Conservation (phyloP, 2,113 vertebrate genomes). For the Cyrtonyx montezumae region DNA sequence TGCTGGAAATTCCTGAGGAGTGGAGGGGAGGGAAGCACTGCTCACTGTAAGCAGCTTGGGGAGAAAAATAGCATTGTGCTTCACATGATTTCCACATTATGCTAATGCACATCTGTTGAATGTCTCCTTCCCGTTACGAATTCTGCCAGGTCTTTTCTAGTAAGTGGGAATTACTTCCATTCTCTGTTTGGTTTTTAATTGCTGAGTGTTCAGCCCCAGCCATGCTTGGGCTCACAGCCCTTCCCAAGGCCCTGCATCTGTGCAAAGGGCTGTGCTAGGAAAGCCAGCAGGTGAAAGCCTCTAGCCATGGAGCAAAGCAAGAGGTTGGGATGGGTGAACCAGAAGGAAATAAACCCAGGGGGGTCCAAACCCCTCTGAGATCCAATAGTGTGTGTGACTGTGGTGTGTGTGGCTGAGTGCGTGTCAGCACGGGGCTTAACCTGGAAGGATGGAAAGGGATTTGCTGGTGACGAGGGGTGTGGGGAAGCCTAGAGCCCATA, state of each 20-base stretch:
- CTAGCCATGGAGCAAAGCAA: no score
- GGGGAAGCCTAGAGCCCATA: not conserved
- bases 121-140: not conserved
- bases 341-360: not conserved
- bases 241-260: not conserved
- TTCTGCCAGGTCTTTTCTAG: constrained; percentile 4
- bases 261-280: not conserved
- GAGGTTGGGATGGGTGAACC: not conserved
- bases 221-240: not conserved
- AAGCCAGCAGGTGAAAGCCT: no score
- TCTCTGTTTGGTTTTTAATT: not conserved
- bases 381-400: not conserved
- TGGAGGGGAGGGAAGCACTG: not conserved
- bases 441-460: not conserved
- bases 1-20: not conserved
- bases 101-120: constrained; percentile 45
- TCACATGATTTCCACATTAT: not conserved
- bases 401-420: not conserved
- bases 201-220: not conserved
- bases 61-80: not conserved
- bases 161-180: constrained; percentile 3
- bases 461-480: no score
- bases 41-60: not conserved
- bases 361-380: not conserved
- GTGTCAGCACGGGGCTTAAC: not conserved